These are phyloP conservation scores for Luperina testacea DNA, from an alignment of 2,888 invertebrate genomes.

Conservation along the genomic window DNA sequence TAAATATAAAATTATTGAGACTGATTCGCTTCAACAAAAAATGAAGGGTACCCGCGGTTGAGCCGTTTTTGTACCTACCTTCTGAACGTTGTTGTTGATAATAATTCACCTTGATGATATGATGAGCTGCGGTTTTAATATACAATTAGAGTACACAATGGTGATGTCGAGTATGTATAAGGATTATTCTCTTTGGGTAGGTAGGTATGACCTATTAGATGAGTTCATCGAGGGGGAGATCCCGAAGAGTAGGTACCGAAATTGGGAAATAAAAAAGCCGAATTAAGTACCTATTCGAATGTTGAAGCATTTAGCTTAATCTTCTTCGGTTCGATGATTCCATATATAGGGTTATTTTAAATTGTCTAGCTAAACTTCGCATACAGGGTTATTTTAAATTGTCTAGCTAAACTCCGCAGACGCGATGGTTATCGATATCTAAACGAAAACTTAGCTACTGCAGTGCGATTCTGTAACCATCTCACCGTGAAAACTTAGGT, in stretches of 20 bases:
- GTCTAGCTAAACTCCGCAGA: too few species aligned
- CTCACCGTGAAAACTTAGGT: too few species aligned
- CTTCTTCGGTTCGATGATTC: background rate
- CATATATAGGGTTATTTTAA: background rate
- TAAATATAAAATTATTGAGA: slow-evolving; percentile 2
- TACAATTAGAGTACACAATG: slow-evolving; percentile 27
- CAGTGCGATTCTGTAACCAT: too few species aligned
- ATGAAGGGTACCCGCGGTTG: slow-evolving; percentile 38
- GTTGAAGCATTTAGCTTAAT: background rate
- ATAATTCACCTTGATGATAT: slow-evolving; percentile 10
- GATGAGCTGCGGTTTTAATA: slow-evolving; percentile 11
- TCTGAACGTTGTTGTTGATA: background rate
- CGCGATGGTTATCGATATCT: too few species aligned
- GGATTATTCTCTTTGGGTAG: too few species aligned
- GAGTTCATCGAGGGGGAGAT: background rate
- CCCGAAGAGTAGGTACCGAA: background rate
- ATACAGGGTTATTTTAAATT: too few species aligned
- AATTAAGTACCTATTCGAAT: background rate
- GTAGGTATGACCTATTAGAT: background rate
- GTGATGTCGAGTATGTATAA: background rate
- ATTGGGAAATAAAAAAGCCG: background rate
- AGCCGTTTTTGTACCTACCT: slow-evolving; percentile 2
- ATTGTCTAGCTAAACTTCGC: too few species aligned
- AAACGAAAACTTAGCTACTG: too few species aligned
- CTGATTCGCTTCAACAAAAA: slow-evolving; percentile 35